phyloP scores from a whole-genome alignment of 2,888 invertebrate species.

The Brachynemurus nebulosus region DNA sequence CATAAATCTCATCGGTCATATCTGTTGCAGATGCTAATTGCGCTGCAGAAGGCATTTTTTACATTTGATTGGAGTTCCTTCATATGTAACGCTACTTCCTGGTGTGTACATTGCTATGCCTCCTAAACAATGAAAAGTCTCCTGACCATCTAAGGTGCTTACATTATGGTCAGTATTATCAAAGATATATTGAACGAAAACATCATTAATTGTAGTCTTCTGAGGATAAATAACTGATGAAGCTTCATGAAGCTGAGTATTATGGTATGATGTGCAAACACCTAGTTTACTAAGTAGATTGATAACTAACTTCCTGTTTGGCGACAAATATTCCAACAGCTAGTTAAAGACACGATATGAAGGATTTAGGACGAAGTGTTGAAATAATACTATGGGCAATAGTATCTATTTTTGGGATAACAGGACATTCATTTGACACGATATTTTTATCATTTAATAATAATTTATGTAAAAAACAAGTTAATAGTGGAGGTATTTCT shows the following conservation, averaged over 20 bases:
- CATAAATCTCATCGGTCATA: not conserved
- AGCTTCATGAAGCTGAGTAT: not conserved
- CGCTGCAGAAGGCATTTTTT: no score
- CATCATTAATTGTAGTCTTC: not conserved
- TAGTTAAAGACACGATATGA: not conserved
- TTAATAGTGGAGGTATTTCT: not conserved
- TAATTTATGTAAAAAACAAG: not conserved
- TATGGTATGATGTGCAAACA: not conserved
- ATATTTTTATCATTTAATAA: not conserved
- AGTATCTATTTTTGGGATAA: not conserved
- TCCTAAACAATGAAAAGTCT: not conserved
- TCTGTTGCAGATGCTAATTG: no score
- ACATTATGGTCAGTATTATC: not conserved
- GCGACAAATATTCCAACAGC: not conserved
- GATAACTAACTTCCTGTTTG: not conserved
- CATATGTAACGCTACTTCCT: not conserved
- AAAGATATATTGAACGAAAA: not conserved
- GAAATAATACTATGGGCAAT: not conserved
- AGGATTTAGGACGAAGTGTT: not conserved
- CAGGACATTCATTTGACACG: not conserved
- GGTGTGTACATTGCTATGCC: not conserved
- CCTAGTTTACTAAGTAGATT: not conserved
- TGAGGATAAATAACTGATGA: not conserved
- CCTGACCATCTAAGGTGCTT: not conserved
- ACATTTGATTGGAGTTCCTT: not conserved